Percentiles rank a stretch among this genome's conserved stretches.
Evolutionary conservation across 2,797 vertebrate species (phyloP).

Genomic region (Remorina albescens): DNA sequence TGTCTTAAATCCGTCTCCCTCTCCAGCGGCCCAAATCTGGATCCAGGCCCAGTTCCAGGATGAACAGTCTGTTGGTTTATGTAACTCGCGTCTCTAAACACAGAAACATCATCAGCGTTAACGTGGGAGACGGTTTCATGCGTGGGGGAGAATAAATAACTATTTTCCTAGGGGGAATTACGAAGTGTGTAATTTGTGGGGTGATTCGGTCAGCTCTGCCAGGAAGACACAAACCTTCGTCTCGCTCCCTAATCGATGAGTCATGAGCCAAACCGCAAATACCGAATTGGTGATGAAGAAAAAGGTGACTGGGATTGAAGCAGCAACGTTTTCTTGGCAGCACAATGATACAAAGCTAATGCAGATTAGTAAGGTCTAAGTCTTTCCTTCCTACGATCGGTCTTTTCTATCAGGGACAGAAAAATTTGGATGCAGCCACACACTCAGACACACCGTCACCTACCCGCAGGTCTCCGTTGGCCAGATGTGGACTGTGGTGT

Average conservation of each 20-base stretch:
- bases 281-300: constrained; percentile 28
- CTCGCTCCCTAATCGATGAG: constrained; percentile 35
- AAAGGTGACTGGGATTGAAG: constrained; percentile 43
- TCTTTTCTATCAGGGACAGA: neutral
- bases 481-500: constrained; percentile 88
- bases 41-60: constrained; percentile 3
- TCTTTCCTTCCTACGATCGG: neutral
- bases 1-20: no score
- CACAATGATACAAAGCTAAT: neutral
- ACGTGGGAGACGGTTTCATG: neutral
- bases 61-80: no score
- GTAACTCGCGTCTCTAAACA: constrained; percentile 32
- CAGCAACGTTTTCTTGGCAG: constrained; percentile 12
- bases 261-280: constrained; percentile 13
- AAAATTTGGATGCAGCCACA: neutral
- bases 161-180: constrained; percentile 29
- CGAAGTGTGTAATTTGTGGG: constrained; percentile 21
- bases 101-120: neutral
- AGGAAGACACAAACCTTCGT: constrained; percentile 29
- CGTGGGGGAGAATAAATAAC: constrained; percentile 1
- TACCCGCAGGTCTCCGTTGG: constrained; percentile 96
- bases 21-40: neutral
- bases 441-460: constrained; percentile 37
- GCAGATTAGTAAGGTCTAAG: neutral
- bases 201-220: constrained; percentile 9